A percentile compares a stretch with the other conserved stretches of the same genome.
phyloP scores from a whole-genome alignment of 2,113 vertebrate species.

The Tragelaphus imberbis region DNA sequence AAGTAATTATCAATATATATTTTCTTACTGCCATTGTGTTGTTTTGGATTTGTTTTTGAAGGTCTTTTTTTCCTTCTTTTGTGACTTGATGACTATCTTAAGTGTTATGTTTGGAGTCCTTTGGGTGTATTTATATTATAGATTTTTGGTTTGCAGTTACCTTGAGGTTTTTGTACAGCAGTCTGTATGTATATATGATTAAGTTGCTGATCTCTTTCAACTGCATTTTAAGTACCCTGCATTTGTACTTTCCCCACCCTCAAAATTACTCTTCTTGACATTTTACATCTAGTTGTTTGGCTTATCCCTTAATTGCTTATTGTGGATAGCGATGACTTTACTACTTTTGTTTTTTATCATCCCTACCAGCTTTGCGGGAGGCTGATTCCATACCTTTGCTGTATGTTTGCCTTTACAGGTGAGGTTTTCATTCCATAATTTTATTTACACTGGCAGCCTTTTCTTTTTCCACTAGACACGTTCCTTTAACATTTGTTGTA shows the following conservation, averaged over 20 bases:
- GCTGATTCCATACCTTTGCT: not conserved
- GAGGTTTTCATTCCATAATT: not conserved
- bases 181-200: not conserved
- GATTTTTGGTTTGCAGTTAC: not conserved
- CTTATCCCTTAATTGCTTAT: not conserved
- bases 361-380: not conserved
- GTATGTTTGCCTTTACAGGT: not conserved
- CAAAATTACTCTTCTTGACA: not conserved
- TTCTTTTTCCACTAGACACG: not conserved
- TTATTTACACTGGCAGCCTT: not conserved
- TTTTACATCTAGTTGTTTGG: not conserved
- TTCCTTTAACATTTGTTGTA: not conserved
- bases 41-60: not conserved
- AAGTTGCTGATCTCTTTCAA: not conserved
- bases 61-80: rapidly evolving
- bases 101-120: not conserved
- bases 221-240: not conserved
- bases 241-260: not conserved
- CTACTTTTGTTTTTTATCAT: not conserved
- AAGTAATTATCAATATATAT: not conserved
- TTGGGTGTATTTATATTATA: not conserved
- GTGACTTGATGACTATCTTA: not conserved
- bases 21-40: not conserved
- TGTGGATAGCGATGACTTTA: not conserved
- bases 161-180: not conserved